Percentiles rank a stretch among this genome's conserved stretches.
Conservation (phyloP, 2,113 vertebrate species). For the Stigmatopora argus region DNA sequence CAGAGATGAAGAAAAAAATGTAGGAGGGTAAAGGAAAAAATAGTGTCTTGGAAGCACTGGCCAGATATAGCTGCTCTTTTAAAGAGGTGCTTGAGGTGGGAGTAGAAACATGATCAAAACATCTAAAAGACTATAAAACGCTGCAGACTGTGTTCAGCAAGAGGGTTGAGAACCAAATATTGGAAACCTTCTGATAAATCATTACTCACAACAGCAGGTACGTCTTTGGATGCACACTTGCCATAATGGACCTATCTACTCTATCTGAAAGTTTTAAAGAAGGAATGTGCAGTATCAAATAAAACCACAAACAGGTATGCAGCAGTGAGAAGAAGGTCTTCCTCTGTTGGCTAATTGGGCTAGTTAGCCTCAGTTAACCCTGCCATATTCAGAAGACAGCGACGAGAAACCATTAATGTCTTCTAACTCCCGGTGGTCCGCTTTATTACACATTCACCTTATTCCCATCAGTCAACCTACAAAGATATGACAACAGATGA, state of each 20-base stretch:
- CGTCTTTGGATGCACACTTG: slow-evolving; percentile 8
- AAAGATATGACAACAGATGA: slow-evolving; percentile 15
- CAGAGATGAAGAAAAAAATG: slow-evolving; percentile 10
- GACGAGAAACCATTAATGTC: slow-evolving; percentile 32
- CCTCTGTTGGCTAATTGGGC: slow-evolving; percentile 54
- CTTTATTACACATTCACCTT: slow-evolving; percentile 24
- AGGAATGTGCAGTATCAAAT: slow-evolving; percentile 12
- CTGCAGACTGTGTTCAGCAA: neutral
- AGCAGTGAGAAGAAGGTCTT: slow-evolving; percentile 25
- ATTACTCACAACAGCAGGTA: slow-evolving; percentile 9
- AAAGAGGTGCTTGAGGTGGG: slow-evolving; percentile 14
- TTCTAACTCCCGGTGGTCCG: slow-evolving; percentile 17
- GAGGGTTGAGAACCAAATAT: slow-evolving; percentile 15
- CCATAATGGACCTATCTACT: neutral
- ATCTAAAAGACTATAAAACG: slow-evolving; percentile 14
- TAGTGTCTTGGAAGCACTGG: slow-evolving; percentile 9
- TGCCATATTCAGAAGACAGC: slow-evolving; percentile 40
- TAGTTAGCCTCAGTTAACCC: slow-evolving; percentile 43
- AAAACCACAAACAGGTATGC: slow-evolving; percentile 26
- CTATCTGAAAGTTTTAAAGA: slow-evolving; percentile 31
- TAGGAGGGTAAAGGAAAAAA: slow-evolving; percentile 19
- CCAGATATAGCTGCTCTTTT: slow-evolving; percentile 13
- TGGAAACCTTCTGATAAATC: slow-evolving; percentile 9
- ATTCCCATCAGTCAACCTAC: slow-evolving; percentile 7
- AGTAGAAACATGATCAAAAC: slow-evolving; percentile 23